Conservation (phyloP, 2,113 vertebrate genomes). For the Cottus gobio region DNA sequence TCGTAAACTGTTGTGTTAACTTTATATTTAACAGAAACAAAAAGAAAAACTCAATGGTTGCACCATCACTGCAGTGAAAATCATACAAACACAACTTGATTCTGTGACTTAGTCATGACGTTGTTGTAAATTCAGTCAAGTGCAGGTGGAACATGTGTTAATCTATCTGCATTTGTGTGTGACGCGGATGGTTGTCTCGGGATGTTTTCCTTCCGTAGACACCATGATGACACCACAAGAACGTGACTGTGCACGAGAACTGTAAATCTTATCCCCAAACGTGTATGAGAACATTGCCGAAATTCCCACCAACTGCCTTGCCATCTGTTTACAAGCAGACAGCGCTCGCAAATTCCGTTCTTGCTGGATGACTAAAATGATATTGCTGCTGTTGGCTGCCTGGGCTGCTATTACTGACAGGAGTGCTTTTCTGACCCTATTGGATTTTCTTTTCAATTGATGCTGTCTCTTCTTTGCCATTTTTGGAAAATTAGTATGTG, state of each 20-base stretch:
- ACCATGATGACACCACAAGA: slow-evolving; percentile 23
- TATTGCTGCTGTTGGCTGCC: slow-evolving; percentile 54
- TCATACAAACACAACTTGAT: background rate
- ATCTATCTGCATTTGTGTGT: slow-evolving; percentile 17
- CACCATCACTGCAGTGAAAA: background rate
- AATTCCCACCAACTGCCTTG: slow-evolving; percentile 80
- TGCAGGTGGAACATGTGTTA: slow-evolving; percentile 8
- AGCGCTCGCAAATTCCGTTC: slow-evolving; percentile 53
- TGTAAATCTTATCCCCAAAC: slow-evolving; percentile 55
- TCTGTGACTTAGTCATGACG: background rate
- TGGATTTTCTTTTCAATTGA: no score
- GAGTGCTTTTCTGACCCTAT: slow-evolving; percentile 56
- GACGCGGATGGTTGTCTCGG: slow-evolving; percentile 4
- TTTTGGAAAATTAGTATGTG: slow-evolving; percentile 18
- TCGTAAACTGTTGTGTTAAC: background rate
- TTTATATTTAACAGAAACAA: background rate
- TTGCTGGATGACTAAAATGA: slow-evolving; percentile 62
- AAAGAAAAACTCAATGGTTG: background rate
- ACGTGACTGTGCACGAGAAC: slow-evolving; percentile 28
- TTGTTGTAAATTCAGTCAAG: background rate
- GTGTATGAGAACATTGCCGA: slow-evolving; percentile 63
- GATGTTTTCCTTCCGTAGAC: slow-evolving; percentile 2
- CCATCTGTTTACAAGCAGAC: slow-evolving; percentile 79
- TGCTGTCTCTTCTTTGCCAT: slow-evolving; percentile 41
- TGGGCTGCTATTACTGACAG: slow-evolving; percentile 60